Evolutionary conservation across 2,113 vertebrate genomes (phyloP).

Genomic region (Hyaena hyaena): DNA sequence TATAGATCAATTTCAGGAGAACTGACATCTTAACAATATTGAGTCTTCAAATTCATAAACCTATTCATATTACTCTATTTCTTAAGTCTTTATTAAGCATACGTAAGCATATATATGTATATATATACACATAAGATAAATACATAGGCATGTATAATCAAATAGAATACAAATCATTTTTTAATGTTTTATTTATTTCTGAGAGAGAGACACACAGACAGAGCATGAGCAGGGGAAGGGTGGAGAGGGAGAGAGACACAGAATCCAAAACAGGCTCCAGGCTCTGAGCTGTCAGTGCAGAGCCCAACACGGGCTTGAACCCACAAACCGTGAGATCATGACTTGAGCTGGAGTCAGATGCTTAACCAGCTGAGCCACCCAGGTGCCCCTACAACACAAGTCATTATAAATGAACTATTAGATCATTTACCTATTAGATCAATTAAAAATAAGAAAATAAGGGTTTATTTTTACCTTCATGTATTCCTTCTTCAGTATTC

Average conservation of each 20-base stretch:
- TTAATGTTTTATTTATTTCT: too few species aligned
- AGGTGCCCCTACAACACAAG: too few species aligned
- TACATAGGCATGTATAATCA: not conserved
- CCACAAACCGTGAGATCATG: too few species aligned
- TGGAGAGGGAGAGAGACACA: too few species aligned
- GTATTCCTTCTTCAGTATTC: not conserved
- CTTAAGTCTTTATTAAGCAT: not conserved
- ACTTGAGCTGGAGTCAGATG: too few species aligned
- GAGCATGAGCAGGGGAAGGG: too few species aligned
- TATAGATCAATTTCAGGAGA: slow-evolving; percentile 27
- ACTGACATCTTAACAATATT: not conserved
- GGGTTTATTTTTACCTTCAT: not conserved
- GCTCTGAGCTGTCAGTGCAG: too few species aligned
- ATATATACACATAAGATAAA: not conserved
- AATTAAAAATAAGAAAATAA: not conserved
- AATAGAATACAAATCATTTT: not conserved
- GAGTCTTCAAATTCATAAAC: not conserved
- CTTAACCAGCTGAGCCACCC: too few species aligned
- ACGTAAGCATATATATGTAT: not conserved
- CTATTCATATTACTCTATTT: not conserved
- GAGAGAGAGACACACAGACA: too few species aligned
- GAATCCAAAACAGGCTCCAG: too few species aligned
- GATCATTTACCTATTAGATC: not conserved
- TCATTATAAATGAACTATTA: not conserved
- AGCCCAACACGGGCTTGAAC: too few species aligned